These are phyloP conservation scores for Anthopleura sola DNA, from an alignment of 64 coral and sea anemone genomes.

Conservation along the genomic window DNA sequence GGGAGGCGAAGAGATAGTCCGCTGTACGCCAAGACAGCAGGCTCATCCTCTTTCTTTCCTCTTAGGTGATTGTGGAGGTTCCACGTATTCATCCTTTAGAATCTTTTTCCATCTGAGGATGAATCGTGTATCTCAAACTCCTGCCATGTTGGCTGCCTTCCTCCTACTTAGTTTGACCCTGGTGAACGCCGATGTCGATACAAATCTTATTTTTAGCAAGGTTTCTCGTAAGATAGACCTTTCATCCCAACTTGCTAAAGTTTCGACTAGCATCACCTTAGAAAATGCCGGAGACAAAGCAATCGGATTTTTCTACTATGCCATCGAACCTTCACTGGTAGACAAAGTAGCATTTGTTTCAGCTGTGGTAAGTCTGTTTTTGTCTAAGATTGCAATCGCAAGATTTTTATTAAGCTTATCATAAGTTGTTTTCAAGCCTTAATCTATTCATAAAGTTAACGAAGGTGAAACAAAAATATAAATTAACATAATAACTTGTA, in stretches of 20 bases:
- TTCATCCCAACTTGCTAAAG: slow-evolving; percentile 75
- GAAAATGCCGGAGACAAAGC: slow-evolving; percentile 80
- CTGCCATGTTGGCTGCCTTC: slow-evolving; percentile 59
- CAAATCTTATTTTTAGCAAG: slow-evolving; percentile 53
- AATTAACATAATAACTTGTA: background rate
- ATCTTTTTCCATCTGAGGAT: slow-evolving; percentile 96
- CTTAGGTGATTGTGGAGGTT: slow-evolving; percentile 78
- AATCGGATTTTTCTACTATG: slow-evolving; percentile 48
- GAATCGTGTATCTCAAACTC: slow-evolving; percentile 47
- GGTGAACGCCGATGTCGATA: slow-evolving; percentile 66
- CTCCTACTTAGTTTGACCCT: slow-evolving; percentile 48
- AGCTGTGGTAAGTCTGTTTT: slow-evolving; percentile 51
- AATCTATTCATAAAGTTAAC: slow-evolving; percentile 11
- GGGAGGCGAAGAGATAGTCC: background rate
- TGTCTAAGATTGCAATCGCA: background rate
- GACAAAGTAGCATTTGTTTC: slow-evolving; percentile 79
- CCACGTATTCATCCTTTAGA: slow-evolving; percentile 77
- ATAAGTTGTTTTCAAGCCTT: background rate
- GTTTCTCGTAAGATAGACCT: slow-evolving; percentile 97
- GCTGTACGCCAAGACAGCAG: background rate
- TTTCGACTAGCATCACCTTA: slow-evolving; percentile 67
- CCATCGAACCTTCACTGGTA: slow-evolving; percentile 78
- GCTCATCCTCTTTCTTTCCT: slow-evolving; percentile 48
- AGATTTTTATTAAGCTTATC: slow-evolving; percentile 10
- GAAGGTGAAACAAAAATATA: background rate